Percentiles rank a stretch among this genome's conserved stretches.
Evolutionary conservation across 2,113 vertebrate genomes (phyloP).

Genomic region (Coregonus clupeaformis): DNA sequence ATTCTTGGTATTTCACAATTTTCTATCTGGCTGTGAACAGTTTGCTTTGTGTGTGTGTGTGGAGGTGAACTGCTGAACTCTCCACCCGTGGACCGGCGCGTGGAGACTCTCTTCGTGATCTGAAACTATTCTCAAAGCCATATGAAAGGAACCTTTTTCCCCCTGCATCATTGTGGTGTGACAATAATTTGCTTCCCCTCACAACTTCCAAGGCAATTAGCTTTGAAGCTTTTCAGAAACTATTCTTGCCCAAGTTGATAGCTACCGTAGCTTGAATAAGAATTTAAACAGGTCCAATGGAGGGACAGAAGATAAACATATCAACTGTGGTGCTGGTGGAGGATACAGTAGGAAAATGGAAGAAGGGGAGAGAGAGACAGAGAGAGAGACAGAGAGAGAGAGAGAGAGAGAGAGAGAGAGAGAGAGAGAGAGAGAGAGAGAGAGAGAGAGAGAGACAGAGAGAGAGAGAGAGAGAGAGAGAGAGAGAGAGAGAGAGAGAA

Average conservation of each 20-base stretch:
- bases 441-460: too few relatives aligned
- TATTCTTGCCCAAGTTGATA: constrained; percentile 73
- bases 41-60: constrained; percentile 20
- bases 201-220: constrained; percentile 81
- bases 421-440: too few relatives aligned
- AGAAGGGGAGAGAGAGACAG: constrained; percentile 19
- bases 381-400: constrained; percentile 6
- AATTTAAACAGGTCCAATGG: constrained; percentile 73
- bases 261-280: constrained; percentile 71
- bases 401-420: too few relatives aligned
- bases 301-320: constrained; percentile 71
- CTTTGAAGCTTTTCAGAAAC: constrained; percentile 78
- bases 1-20: too few relatives aligned
- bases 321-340: constrained; percentile 57
- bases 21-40: too few relatives aligned
- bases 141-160: constrained; percentile 67
- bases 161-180: constrained; percentile 69
- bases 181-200: constrained; percentile 78
- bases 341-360: constrained; percentile 56
- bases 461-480: too few relatives aligned
- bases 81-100: constrained; percentile 32
- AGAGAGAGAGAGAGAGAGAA: too few relatives aligned
- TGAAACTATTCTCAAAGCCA: constrained; percentile 66
- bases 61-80: constrained; percentile 62
- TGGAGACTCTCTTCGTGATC: constrained; percentile 38